Percentiles rank a stretch among this genome's conserved stretches.
These are phyloP conservation scores for Campopleginae sp. DNA, from an alignment of 2,888 invertebrate species.

Conservation along the genomic window DNA sequence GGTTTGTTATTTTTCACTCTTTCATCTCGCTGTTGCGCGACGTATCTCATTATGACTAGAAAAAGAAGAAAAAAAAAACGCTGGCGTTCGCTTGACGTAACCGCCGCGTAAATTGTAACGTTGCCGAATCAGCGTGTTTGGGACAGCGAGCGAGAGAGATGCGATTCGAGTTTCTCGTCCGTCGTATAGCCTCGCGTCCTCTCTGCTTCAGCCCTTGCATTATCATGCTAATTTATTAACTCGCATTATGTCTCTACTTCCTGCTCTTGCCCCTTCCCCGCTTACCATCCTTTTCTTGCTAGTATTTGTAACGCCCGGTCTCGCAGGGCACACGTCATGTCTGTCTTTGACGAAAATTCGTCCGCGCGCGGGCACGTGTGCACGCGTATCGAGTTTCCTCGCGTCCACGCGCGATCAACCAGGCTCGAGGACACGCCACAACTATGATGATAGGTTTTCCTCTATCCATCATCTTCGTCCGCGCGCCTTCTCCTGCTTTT, in stretches of 20 bases:
- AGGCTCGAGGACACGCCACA: slow-evolving; percentile 31
- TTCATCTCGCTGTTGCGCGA: slow-evolving; percentile 12
- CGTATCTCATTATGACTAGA: slow-evolving; percentile 28
- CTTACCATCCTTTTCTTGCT: neutral
- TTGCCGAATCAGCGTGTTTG: slow-evolving; percentile 8
- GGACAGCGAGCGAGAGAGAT: slow-evolving; percentile 5
- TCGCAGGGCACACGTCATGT: slow-evolving; percentile 69
- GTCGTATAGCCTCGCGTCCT: slow-evolving; percentile 49
- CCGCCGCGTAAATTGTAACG: slow-evolving; percentile 1
- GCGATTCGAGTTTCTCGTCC: slow-evolving; percentile 2
- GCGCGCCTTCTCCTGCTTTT: slow-evolving; percentile 1
- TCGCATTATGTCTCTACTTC: slow-evolving; percentile 62
- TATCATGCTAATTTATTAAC: slow-evolving; percentile 72
- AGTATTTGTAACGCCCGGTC: slow-evolving; percentile 70
- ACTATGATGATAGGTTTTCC: slow-evolving; percentile 44
- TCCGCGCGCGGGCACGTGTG: neutral
- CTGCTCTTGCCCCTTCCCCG: slow-evolving; percentile 25
- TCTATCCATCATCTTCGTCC: slow-evolving; percentile 15
- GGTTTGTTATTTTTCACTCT: slow-evolving; percentile 35
- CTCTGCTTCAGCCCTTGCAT: slow-evolving; percentile 65
- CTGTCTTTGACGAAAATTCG: slow-evolving; percentile 34
- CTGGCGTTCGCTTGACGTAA: neutral
- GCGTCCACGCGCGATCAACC: slow-evolving; percentile 53
- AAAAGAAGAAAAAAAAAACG: too few species aligned
- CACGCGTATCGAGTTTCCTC: neutral